Evolutionary conservation across 2,888 invertebrate species (phyloP), one percentile per base, ranked within the genome.

Genomic region (Chrysolina haemoptera): DNA sequence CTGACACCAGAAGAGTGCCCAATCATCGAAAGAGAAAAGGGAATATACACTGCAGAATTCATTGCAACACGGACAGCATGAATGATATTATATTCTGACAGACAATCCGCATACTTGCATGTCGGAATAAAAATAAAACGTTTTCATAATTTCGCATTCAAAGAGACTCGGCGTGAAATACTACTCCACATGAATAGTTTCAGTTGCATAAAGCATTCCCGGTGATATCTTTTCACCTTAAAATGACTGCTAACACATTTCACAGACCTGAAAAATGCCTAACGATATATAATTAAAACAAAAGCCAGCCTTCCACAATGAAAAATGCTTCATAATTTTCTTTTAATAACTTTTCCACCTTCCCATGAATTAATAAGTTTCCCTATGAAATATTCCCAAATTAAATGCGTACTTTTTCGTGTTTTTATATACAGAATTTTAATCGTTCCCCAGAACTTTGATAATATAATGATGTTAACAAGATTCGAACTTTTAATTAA

Each of bases 401-500:
- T 66, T 72, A 0, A 75, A 75, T 67, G 66, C 70, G 14, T 70
- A 70, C 66, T 72, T 50, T 70, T 73, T 71, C 35, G 16, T 70
- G 43, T 66, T 74, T 67, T 70, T 62, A 65, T 71, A 65, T 48
- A 66, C 43, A 64, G 53, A 53, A 70, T 76, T 76, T 76, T 68
- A 76, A 76, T 76, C 68, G 73, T 62, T 70, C 50, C 64, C 53
- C 35, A 43, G 27, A 76, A 73, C 70, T 74, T 74, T 64, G 35
- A 70, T 68, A 55, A 70, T 70, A 70, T 22, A 35, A 62, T 53
- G 67, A 62, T 74, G 53, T 70, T 71, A 59, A 35, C 68, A 53
- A 62, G 67, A 70, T 70, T 43, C 27, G 35, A 70, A 71, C 68
- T 74, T 74, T 74, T 68, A 71, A 74, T 74, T 71, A 68, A 74